Evolutionary conservation across 2,888 invertebrate species (phyloP), one percentile per base, ranked within the genome.

Genomic region (Cataglyphis altisquamis): DNA sequence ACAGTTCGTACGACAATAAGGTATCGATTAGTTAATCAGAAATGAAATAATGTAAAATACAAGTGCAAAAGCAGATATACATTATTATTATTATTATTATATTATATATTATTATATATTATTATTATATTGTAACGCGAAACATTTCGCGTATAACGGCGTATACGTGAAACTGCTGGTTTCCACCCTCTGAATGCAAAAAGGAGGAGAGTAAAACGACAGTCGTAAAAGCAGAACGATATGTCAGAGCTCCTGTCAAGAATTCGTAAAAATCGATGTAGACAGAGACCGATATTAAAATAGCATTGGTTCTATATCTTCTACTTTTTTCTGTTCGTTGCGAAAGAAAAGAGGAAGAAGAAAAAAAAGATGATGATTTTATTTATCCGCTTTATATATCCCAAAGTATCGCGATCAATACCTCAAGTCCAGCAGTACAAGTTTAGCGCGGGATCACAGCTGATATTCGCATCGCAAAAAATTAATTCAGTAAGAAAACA

Each of bases 1-100:
- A 93, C 93, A 93, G 94, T 94, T 94, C 93, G 94, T 94, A 94
- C 94, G 94, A 94, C 94, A 94, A 94, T 94, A 94, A 94, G 93
- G 93, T 94, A 94, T 94, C 91, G 94, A 94, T 94, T 94, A 94
- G 93, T 94, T 93, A 92, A 93, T 90, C 91, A 90, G 90, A 90
- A 91, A 90, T 91, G 91, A 90, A 91, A 90, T 93, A 92, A 94
- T 94, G 94, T 94, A 94, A 94, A 92, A 94, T 94, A 94, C 91
- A 93, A 94, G 93, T 93, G 93, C 92, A 94, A 94, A 93, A 92
- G 91, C 92, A 92, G 91, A 92, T 94, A 94, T 93, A 93, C 92
- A 93, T 93, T 93, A 80, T 60, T 57, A 70, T 70, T 70, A 70
- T 78, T 67, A 78, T 66, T 66, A 52, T 52, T 15, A 68, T 15